Percentiles rank a stretch among this genome's conserved stretches.
These are phyloP conservation scores for Erpobdella octoculata DNA, from an alignment of 2,888 invertebrate species.

Conservation along the genomic window DNA sequence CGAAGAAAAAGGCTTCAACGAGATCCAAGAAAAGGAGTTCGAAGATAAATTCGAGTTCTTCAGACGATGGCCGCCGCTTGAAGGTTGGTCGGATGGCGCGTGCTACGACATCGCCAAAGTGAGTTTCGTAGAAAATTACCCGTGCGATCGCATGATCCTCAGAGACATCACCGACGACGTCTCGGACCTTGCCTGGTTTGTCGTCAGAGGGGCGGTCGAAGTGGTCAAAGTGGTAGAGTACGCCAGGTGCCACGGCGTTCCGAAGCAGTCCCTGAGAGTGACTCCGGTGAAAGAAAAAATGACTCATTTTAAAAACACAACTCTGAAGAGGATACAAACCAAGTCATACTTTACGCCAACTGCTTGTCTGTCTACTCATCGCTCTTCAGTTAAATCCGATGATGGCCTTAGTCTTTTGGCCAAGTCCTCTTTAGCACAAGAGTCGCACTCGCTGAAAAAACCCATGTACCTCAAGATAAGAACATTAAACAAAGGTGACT, in stretches of 20 bases:
- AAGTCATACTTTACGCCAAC: background rate
- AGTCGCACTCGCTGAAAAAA: background rate
- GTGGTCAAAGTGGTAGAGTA: slow-evolving; percentile 7
- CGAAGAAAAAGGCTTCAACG: background rate
- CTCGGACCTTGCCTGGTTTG: slow-evolving; percentile 8
- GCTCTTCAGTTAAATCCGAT: background rate
- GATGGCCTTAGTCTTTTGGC: background rate
- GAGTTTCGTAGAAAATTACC: slow-evolving; percentile 16
- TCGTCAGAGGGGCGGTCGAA: slow-evolving; percentile 6
- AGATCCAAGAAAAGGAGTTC: background rate
- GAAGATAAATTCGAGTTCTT: slow-evolving; percentile 24
- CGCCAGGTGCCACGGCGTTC: background rate
- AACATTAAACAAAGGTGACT: background rate
- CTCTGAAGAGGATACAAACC: background rate
- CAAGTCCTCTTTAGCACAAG: background rate
- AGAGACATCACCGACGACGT: background rate
- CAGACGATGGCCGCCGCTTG: slow-evolving; percentile 1
- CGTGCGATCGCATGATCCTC: background rate
- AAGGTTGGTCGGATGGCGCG: slow-evolving; percentile 17
- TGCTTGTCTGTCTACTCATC: no score
- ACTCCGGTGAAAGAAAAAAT: background rate
- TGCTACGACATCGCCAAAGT: slow-evolving; percentile 1
- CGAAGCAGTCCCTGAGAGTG: background rate
- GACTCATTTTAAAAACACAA: background rate
- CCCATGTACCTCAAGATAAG: background rate